phyloP scores from a whole-genome alignment of 2,888 invertebrate species.

The Melolontha melolontha region DNA sequence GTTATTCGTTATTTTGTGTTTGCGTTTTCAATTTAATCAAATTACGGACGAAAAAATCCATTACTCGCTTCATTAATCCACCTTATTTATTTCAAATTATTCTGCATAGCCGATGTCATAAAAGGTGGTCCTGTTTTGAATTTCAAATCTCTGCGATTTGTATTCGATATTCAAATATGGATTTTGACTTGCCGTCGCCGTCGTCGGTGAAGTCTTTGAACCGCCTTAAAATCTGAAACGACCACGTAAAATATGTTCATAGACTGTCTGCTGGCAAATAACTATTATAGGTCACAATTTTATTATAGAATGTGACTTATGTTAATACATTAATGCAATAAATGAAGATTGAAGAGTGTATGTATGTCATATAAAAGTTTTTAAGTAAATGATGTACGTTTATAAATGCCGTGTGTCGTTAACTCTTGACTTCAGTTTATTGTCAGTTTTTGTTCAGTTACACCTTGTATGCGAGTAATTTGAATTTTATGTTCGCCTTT shows the following conservation, averaged over 20 bases:
- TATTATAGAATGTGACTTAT: slow-evolving; percentile 9
- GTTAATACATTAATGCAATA: slow-evolving; percentile 25
- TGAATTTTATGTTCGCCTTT: background rate
- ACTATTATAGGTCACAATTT: slow-evolving; percentile 1
- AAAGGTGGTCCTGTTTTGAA: slow-evolving; percentile 47
- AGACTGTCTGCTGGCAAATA: slow-evolving; percentile 1
- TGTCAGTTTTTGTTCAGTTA: background rate
- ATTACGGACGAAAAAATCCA: slow-evolving; percentile 36
- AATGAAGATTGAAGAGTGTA: background rate
- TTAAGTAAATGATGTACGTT: slow-evolving; percentile 46
- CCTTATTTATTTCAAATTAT: slow-evolving; percentile 48
- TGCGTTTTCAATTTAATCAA: slow-evolving; percentile 31
- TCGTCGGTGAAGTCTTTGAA: background rate
- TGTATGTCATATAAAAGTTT: slow-evolving; percentile 11
- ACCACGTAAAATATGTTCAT: slow-evolving; percentile 22
- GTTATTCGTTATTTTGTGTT: slow-evolving; percentile 28
- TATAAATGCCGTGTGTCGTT: slow-evolving; percentile 41
- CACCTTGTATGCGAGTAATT: background rate
- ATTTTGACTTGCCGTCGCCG: slow-evolving; percentile 41
- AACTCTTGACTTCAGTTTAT: slow-evolving; percentile 3
- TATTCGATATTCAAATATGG: slow-evolving; percentile 51
- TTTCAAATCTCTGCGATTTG: slow-evolving; percentile 49
- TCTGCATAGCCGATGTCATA: slow-evolving; percentile 47
- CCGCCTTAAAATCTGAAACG: slow-evolving; percentile 17
- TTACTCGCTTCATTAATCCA: slow-evolving; percentile 47